Conservation (phyloP, 2,113 vertebrate genomes). For the Crypturellus undulatus region DNA sequence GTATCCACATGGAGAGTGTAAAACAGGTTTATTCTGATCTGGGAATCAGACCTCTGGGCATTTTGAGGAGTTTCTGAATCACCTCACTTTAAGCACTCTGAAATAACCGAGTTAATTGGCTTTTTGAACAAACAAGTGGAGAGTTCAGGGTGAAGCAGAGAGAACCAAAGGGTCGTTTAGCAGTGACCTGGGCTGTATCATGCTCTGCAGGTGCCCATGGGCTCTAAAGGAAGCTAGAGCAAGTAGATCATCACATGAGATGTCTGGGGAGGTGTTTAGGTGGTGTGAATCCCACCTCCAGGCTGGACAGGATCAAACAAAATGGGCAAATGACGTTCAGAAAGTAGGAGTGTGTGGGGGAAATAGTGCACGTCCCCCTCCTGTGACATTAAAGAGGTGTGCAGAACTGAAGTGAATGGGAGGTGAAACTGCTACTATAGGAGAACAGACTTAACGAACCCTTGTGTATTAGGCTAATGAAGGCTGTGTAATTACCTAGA, state of each 20-base stretch:
- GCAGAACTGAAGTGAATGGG: background rate
- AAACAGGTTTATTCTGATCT: background rate
- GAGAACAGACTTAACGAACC: background rate
- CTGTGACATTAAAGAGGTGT: background rate
- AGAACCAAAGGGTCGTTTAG: background rate
- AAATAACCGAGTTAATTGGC: background rate
- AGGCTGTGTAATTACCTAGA: background rate
- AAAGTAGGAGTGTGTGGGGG: background rate
- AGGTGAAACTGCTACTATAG: background rate
- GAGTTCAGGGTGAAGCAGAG: background rate
- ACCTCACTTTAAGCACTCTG: background rate
- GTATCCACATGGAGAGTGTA: background rate
- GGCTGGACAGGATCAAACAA: background rate
- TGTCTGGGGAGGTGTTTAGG: background rate
- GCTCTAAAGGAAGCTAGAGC: background rate
- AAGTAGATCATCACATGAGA: background rate
- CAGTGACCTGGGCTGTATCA: fast-evolving
- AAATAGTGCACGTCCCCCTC: background rate
- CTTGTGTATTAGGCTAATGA: background rate
- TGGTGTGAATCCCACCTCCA: background rate
- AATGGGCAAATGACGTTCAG: background rate
- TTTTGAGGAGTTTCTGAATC: background rate
- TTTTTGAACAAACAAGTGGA: background rate
- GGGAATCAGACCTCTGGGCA: background rate
- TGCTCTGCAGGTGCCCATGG: background rate